Percentiles rank a stretch among this genome's conserved stretches.
These are phyloP conservation scores for Sycophila texana DNA, from an alignment of 2,888 invertebrate genomes.

Conservation along the genomic window DNA sequence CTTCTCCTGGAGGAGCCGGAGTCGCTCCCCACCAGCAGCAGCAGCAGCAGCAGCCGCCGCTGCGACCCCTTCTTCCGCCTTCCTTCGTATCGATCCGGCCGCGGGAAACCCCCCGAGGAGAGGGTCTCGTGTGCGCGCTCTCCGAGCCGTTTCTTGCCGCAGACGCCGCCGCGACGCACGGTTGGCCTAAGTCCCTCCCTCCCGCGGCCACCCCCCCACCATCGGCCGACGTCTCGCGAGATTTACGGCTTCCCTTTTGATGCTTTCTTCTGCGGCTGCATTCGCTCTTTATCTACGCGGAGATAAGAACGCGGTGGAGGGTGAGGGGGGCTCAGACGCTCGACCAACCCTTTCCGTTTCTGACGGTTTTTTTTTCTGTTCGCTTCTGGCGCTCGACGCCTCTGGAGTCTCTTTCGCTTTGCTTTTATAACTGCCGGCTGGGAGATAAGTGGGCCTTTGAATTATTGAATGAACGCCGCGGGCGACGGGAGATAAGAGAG, in stretches of 20 bases:
- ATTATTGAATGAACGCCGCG: slow-evolving; percentile 30
- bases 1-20: not conserved
- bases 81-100: slow-evolving; percentile 70
- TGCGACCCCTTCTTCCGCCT: slow-evolving; percentile 63
- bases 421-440: not conserved
- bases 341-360: not conserved
- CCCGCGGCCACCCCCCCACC: not conserved
- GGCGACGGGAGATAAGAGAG: not conserved
- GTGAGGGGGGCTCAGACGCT: not conserved
- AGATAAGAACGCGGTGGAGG: slow-evolving; percentile 35
- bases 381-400: not conserved
- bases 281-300: not conserved
- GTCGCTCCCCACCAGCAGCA: slow-evolving; percentile 3
- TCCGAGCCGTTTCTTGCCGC: slow-evolving; percentile 68
- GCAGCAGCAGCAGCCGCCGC: slow-evolving; percentile 8
- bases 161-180: slow-evolving; percentile 45
- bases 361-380: not conserved
- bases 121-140: slow-evolving; percentile 49
- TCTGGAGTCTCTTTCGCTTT: not conserved
- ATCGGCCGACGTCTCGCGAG: slow-evolving; percentile 44
- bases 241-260: slow-evolving; percentile 53
- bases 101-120: slow-evolving; percentile 7
- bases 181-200: slow-evolving; percentile 49
- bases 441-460: slow-evolving; percentile 29
- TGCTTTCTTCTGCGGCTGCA: slow-evolving; percentile 40